Base-by-base conservation (phyloP, 2,797 vertebrate species). In the Delichon dasypus region DNA sequence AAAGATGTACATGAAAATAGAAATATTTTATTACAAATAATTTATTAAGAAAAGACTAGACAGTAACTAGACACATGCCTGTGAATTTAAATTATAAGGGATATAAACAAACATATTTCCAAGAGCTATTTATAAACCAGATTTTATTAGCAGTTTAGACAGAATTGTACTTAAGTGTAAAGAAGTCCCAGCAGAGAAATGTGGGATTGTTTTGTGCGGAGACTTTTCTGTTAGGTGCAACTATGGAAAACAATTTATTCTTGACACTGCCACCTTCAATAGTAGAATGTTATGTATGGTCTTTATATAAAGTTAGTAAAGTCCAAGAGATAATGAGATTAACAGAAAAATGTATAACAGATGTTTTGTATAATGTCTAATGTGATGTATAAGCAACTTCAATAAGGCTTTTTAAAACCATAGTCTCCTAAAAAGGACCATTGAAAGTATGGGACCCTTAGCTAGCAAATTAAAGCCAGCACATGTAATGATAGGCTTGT, bases 401-500 rank as follows among this genome's bases (percentile, higher is more conserved):
- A 93, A 83, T 83, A 74, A 80, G 34, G 38, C 72, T 89, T 95
- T 96, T 94, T 25, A 92, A 95, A 92, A 88, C 51, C 45, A 47
- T n/a, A 74, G 61, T 77, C 26, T 53, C n/a, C 38, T 92, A 88
- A 88, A 94, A 93, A 62, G 68, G n/a, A 88, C 89, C 73, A 81
- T 65, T 89, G 87, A 96, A 93, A 61, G 47, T 75, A 89, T 68
- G n/a, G 73, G 73, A 96, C 66, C 75, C 54, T 94, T 81, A 88
- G 79, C 65, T 62, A 72, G 54, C 54, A 95, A 96, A 96, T 96
- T 94, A 94, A 96, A 95, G 85, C 76, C 89, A 96, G 93, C 22
- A 40, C 89, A 75, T 83, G 50, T 91, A 96, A 94, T 92, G 88
- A 94, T 89, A 91, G 87, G 45, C 79, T 96, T 95, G 75, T 94